phyloP scores from a whole-genome alignment of 2,797 vertebrate species.

The Myotis pilosus region DNA sequence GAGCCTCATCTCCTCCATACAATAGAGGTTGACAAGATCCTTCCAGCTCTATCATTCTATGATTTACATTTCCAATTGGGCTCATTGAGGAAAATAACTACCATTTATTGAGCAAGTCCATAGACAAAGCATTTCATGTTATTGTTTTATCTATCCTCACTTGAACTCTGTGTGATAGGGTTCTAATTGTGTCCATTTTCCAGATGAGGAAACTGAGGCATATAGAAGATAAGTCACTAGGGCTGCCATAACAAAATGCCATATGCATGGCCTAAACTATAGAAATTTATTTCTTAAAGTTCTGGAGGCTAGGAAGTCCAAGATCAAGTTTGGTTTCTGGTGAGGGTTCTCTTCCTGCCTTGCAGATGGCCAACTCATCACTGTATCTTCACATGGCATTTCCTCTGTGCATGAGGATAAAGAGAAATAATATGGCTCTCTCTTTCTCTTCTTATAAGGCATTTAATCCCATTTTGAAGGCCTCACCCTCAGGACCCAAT shows the following conservation, averaged over 20 bases:
- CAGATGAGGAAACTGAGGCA: background rate
- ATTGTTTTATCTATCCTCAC: background rate
- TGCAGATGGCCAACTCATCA: background rate
- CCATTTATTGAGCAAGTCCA: background rate
- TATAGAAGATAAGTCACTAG: background rate
- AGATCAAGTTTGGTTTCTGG: background rate
- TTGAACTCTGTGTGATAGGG: background rate
- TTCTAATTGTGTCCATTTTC: background rate
- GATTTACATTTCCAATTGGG: background rate
- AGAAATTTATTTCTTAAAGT: background rate
- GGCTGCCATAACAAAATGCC: background rate
- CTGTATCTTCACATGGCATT: background rate
- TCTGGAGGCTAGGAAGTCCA: background rate
- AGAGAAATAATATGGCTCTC: background rate
- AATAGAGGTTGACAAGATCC: background rate
- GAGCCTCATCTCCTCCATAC: background rate
- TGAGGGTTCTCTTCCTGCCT: background rate
- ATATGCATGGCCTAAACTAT: background rate
- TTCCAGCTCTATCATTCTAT: background rate
- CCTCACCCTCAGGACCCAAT: background rate
- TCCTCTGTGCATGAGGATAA: background rate
- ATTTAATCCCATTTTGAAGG: background rate
- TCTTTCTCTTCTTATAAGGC: background rate
- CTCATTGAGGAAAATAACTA: background rate
- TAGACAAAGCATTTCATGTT: background rate